A percentile compares a stretch with the other conserved stretches of the same genome.
phyloP scores from a whole-genome alignment of 2,797 vertebrate genomes.

The Buphagus erythrorhynchus region DNA sequence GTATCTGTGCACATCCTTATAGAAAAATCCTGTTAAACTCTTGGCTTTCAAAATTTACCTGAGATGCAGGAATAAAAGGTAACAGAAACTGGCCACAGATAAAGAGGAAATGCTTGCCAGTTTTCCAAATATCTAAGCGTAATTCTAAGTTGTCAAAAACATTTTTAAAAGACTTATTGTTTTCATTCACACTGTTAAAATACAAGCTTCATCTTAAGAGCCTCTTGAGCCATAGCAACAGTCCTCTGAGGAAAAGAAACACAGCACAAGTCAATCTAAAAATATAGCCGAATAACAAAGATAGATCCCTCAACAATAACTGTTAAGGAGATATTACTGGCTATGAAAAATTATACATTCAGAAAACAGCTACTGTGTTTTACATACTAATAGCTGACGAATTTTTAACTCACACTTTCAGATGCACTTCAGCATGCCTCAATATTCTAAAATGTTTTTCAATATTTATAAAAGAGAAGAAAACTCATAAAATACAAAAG shows the following conservation, averaged over 20 bases:
- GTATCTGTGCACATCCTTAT: background rate
- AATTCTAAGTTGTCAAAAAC: slow-evolving; percentile 23
- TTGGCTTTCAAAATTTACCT: background rate
- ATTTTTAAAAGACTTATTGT: slow-evolving; percentile 33
- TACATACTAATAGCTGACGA: background rate
- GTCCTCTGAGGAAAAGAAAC: slow-evolving; percentile 43
- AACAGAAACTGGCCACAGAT: background rate
- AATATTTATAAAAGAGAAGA: background rate
- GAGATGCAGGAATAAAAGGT: background rate
- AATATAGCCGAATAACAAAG: slow-evolving; percentile 41
- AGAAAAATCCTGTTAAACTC: background rate
- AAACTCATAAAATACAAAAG: background rate
- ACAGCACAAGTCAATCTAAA: slow-evolving; percentile 20
- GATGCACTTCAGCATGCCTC: background rate
- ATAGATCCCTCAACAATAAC: slow-evolving; percentile 1
- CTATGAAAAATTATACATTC: slow-evolving; percentile 17
- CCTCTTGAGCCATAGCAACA: slow-evolving; percentile 50
- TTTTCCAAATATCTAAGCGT: slow-evolving; percentile 2
- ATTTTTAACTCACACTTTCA: background rate
- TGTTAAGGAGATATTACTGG: background rate
- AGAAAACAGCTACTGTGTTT: background rate
- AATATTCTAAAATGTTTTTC: background rate
- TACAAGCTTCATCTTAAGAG: slow-evolving; percentile 40
- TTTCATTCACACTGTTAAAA: slow-evolving; percentile 53
- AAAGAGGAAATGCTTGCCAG: background rate